Conservation (phyloP, 2,113 vertebrate species). For the Tamias sibiricus region DNA sequence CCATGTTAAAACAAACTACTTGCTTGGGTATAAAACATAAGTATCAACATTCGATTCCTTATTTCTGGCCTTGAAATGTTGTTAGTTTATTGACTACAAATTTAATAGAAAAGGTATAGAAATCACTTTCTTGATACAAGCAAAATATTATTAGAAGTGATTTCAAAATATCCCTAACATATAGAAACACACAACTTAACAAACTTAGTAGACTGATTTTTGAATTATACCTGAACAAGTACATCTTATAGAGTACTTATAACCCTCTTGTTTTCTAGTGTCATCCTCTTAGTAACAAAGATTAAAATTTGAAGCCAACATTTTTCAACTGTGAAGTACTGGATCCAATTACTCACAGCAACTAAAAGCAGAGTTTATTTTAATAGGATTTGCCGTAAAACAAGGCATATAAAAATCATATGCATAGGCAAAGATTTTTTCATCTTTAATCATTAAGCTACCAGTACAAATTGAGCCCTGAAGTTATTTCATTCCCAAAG, state of each 20-base stretch:
- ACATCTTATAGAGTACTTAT: constrained; percentile 56
- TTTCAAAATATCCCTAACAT: constrained; percentile 52
- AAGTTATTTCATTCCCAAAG: constrained; percentile 91
- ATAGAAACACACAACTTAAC: constrained; percentile 7
- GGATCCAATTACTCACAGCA: constrained; percentile 89
- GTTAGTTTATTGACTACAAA: background rate
- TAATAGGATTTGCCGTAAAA: constrained; percentile 91
- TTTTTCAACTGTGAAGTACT: constrained; percentile 86
- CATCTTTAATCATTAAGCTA: constrained; percentile 94
- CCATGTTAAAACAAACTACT: background rate
- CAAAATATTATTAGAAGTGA: constrained; percentile 48
- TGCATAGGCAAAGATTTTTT: constrained; percentile 90
- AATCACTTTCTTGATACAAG: constrained; percentile 61
- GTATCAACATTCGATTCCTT: background rate
- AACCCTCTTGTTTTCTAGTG: constrained; percentile 6
- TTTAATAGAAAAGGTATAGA: background rate
- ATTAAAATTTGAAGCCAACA: constrained; percentile 83
- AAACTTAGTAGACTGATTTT: background rate
- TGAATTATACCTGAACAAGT: constrained; percentile 59
- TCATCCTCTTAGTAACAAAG: constrained; percentile 79
- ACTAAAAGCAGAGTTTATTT: constrained; percentile 89
- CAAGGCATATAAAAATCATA: constrained; percentile 91
- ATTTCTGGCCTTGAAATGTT: background rate
- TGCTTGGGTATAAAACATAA: background rate
- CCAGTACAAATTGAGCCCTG: constrained; percentile 91